Evolutionary conservation across 2,113 vertebrate genomes (phyloP), one percentile per base, ranked within the genome.

Genomic region (Colossoma macropomum): DNA sequence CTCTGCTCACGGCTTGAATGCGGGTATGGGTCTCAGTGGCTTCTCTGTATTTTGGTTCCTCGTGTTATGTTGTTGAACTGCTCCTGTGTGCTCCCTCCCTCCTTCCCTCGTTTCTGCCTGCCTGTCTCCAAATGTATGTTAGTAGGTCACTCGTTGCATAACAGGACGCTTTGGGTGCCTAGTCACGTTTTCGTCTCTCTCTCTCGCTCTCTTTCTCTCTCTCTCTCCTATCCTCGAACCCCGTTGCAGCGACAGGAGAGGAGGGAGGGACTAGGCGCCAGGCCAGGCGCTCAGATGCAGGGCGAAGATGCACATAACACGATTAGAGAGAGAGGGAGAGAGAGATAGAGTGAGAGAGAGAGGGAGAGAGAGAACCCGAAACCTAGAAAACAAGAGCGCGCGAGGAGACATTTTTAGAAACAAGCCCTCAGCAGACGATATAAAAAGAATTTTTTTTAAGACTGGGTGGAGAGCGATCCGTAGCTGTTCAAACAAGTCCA

Each of bases 141-240:
- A 95, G 95, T 95, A 93, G 95, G 95, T 95, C 95, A 95, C 91
- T 86, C 87, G 94, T 95, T 95, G 94, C 95, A 94, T 95, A 95
- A 95, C 92, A 94, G 86, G 90, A 88, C 88, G 89, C 93, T 94
- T 92, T 92, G 91, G 89, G 89, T 94, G 93, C 93, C 93, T 92
- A 88, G 94, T 83, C 76, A 75, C 79, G 77, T 95, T 93, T 94
- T 94, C 93, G 92, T 93, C 92, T 91, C 89, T 92, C 87, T 91
- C 88, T 79, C 71, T 82, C 82, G 77, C 78, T 76, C 65, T 65
- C 77, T 41, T 82, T 75, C 75, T 71, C 80, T 65, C 75, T 45
- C 66, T 75, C 80, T 19, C 38, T 52, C 79, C 13, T 25, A 54
- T 84, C 85, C 60, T 81, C 78, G 81, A 88, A 89, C 91, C 89